A percentile compares a stretch with the other conserved stretches of the same genome.
Evolutionary conservation across 2,797 vertebrate species (phyloP).

Genomic region (Toxotes lorentzi): DNA sequence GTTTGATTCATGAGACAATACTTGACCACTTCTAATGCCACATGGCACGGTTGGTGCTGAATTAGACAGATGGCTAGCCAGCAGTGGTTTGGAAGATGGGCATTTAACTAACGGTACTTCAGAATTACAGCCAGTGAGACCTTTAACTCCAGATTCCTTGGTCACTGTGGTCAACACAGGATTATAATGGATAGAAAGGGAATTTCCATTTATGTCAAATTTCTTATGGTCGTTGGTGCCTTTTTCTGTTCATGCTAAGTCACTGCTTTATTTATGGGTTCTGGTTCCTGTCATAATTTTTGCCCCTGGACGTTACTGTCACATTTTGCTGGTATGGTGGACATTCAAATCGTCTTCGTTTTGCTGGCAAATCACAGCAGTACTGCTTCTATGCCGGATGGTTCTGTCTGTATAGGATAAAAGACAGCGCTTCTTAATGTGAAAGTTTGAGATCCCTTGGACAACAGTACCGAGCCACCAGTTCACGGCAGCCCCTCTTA

Average conservation of each 20-base stretch:
- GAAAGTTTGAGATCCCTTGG: conserved; percentile 24
- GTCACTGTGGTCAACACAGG: conserved; percentile 72
- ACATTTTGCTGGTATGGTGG: conserved; percentile 9
- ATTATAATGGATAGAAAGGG: conserved; percentile 66
- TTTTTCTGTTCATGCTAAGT: conserved; percentile 47
- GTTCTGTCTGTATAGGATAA: background rate
- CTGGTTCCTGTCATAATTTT: conserved; percentile 2
- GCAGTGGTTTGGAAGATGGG: conserved; percentile 53
- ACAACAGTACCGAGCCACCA: conserved; percentile 34
- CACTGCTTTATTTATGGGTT: conserved; percentile 37
- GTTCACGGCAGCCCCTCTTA: conserved; percentile 39
- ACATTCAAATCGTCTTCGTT: conserved; percentile 16
- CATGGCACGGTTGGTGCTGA: conserved; percentile 48
- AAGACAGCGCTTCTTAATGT: background rate
- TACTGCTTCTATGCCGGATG: background rate
- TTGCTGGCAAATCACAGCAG: conserved; percentile 8
- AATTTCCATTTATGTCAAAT: conserved; percentile 65
- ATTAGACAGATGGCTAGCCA: conserved; percentile 52
- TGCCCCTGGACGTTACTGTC: background rate
- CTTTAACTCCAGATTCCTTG: conserved; percentile 77
- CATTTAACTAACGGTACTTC: conserved; percentile 71
- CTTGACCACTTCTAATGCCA: conserved; percentile 17
- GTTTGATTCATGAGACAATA: conserved; percentile 29
- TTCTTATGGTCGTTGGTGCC: conserved; percentile 36
- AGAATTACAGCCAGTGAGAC: conserved; percentile 68